Base-by-base conservation (phyloP, 2,888 invertebrate species). In the Tenthredo livida region DNA sequence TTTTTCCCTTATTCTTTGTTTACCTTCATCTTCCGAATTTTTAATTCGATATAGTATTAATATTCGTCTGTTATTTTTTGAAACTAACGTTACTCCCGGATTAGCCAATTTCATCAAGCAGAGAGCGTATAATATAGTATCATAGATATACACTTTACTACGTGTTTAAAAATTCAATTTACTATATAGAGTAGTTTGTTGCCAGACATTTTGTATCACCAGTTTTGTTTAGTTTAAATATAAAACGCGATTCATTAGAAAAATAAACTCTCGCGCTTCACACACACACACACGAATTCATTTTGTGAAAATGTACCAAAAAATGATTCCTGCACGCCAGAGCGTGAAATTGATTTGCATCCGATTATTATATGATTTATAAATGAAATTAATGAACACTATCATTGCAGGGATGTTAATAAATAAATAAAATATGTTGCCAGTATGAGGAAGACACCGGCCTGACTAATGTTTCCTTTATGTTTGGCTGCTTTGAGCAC, bases 391-490 rank as follows among this genome's bases (percentile, higher is more conserved):
- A 61, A 61, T 25, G 21, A 25, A 12, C 10, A 21, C 61, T 12
- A 25, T 25, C 25, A 61, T 25, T 61, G 12, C 12, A 54, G 6
- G 7, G 61, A 61, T 25, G 25, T 25, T 61, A 25, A 61, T 61
- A 61, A 61, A 61, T 25, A 61, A 61, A 37, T 0, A 40, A 43
- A 43, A 73, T 43, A 43, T 15, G 43, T 73, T 5, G n/a, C 72
- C 25, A 73, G 21, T 21, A n/a, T 21, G 9, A 40, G 21, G 40
- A 73, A 73, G 72, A 21, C 72, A 43, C 72, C 43, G 40, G 25
- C 25, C 43, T 40, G 43, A 73, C 72, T 73, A 73, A 73, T 73
- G 72, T 43, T 73, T 73, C 72, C 72, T 73, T 73, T 73, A 73
- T 73, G 72, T 73, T 43, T 73, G 21, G 72, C 21, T 43, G 40